A percentile compares a stretch with the other conserved stretches of the same genome.
Evolutionary conservation across 2,113 vertebrate species (phyloP).

Genomic region (Sterna hirundo): DNA sequence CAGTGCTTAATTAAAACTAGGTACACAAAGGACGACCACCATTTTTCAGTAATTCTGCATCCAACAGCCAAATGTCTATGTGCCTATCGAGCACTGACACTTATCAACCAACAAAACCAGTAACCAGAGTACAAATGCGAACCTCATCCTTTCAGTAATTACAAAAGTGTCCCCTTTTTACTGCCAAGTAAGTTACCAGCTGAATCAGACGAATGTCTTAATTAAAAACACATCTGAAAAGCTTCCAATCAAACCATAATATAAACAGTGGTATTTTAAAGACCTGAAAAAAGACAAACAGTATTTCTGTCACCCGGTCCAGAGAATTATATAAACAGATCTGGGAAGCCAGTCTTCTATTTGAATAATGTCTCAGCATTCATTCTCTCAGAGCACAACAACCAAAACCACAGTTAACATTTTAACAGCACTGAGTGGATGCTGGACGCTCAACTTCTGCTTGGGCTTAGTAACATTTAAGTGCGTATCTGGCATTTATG

Average conservation of each 20-base stretch:
- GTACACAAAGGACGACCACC: background rate
- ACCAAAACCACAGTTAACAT: background rate
- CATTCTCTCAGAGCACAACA: background rate
- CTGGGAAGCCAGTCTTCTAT: background rate
- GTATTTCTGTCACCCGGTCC: background rate
- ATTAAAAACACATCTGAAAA: slow-evolving; percentile 4
- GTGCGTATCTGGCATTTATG: background rate
- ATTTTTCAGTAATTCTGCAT: background rate
- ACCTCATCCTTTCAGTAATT: background rate
- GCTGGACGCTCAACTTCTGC: background rate
- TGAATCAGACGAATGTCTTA: background rate
- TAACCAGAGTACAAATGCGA: background rate
- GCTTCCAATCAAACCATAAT: background rate
- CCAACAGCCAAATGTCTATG: background rate
- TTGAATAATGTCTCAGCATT: background rate
- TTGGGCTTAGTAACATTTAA: background rate
- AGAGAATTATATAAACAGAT: background rate
- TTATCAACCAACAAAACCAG: background rate
- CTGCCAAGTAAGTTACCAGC: background rate
- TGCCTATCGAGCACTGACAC: background rate
- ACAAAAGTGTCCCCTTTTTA: background rate
- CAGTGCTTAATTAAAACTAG: background rate
- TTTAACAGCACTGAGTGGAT: background rate
- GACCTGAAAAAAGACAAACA: background rate
- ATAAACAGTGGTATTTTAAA: background rate